A percentile compares a stretch with the other conserved stretches of the same genome.
Evolutionary conservation across 2,888 invertebrate genomes (phyloP).

Genomic region (Ypsolopha sequella): DNA sequence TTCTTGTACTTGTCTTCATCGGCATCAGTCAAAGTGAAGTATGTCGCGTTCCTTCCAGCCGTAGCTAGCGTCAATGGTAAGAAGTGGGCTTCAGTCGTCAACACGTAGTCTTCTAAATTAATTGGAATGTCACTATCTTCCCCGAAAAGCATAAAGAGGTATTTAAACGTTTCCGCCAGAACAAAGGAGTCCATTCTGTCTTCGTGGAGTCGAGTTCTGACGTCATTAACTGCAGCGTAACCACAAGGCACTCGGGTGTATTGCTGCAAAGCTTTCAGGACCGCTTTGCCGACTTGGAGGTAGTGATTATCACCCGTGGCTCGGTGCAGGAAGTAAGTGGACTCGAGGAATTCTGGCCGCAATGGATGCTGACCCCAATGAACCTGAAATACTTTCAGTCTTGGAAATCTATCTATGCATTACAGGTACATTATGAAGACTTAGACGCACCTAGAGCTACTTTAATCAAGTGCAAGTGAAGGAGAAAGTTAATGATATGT

Average conservation of each 20-base stretch:
- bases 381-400: slow-evolving; percentile 64
- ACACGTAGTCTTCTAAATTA: slow-evolving; percentile 87
- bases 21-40: slow-evolving; percentile 57
- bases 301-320: slow-evolving; percentile 98
- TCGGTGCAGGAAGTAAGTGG: slow-evolving; percentile 96
- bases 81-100: slow-evolving; percentile 96
- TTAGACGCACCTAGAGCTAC: too few relatives aligned
- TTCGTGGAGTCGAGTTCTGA: slow-evolving; percentile 90
- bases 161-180: slow-evolving; percentile 97
- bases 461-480: too few relatives aligned
- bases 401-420: too few relatives aligned
- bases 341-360: slow-evolving; percentile 97
- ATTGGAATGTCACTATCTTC: slow-evolving; percentile 85
- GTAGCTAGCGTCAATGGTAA: slow-evolving; percentile 87
- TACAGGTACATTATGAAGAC: too few relatives aligned
- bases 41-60: slow-evolving; percentile 47
- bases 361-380: slow-evolving; percentile 99
- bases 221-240: slow-evolving; percentile 97
- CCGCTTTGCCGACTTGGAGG: slow-evolving; percentile 88
- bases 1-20: slow-evolving; percentile 54
- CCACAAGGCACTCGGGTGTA: slow-evolving; percentile 96
- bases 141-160: slow-evolving; percentile 93
- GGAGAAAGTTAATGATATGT: too few relatives aligned
- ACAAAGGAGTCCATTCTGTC: slow-evolving; percentile 99
- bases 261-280: slow-evolving; percentile 88